Conservation (phyloP, 2,797 vertebrate species). For the Anabacerthia variegaticeps region DNA sequence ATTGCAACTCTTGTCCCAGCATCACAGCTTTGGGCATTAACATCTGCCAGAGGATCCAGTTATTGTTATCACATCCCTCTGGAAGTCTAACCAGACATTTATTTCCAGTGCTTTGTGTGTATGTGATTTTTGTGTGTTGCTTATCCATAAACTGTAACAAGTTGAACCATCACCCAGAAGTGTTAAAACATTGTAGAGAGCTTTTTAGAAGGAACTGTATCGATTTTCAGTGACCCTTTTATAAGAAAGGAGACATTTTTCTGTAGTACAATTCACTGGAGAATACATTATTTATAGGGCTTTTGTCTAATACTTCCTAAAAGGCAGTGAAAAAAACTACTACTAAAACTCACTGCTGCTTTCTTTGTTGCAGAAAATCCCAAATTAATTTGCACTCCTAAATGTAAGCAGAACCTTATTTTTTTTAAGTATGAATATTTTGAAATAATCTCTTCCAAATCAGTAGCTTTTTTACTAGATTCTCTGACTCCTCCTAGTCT, state of each 20-base stretch:
- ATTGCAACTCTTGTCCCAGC: not conserved
- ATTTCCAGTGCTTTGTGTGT: not conserved
- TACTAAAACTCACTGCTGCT: not conserved
- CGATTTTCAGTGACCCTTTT: conserved; percentile 31
- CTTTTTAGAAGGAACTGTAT: not conserved
- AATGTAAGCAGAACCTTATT: not conserved
- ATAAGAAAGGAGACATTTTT: not conserved
- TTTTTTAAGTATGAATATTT: not conserved
- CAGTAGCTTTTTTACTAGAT: not conserved
- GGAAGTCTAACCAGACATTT: not conserved
- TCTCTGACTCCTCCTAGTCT: not conserved
- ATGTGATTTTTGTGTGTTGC: not conserved
- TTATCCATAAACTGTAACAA: not conserved
- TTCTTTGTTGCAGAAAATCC: not conserved
- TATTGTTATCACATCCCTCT: not conserved
- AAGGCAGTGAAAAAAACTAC: not conserved
- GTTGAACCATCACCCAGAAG: conserved; percentile 28
- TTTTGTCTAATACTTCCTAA: not conserved
- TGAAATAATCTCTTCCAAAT: not conserved
- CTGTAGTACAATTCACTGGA: not conserved
- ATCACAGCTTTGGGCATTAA: not conserved
- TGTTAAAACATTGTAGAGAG: not conserved
- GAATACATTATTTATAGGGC: not conserved
- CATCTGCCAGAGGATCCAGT: not conserved
- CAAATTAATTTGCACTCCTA: not conserved